Conservation (phyloP, 2,888 invertebrate genomes). For the Zonitis immaculata region DNA sequence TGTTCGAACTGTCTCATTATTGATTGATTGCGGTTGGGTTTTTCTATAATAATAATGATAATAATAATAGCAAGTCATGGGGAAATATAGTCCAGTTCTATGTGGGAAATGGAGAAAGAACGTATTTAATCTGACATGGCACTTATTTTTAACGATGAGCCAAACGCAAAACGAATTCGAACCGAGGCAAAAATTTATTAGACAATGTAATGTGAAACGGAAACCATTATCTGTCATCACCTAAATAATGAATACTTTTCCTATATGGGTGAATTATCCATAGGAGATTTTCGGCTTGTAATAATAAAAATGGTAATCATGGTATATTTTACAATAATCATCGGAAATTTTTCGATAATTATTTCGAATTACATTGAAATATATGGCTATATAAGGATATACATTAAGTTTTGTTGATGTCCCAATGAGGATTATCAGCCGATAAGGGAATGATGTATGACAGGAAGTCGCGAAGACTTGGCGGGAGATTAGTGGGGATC, state of each 20-base stretch:
- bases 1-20: conserved; percentile 7
- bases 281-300: not conserved
- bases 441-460: conserved; percentile 47
- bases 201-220: conserved; percentile 18
- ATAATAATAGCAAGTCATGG: not conserved
- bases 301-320: not conserved
- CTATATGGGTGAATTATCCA: not conserved
- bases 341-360: no score
- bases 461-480: conserved; percentile 49
- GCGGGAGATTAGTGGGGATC: conserved; percentile 47
- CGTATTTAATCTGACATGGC: conserved; percentile 10
- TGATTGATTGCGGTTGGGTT: conserved; percentile 12
- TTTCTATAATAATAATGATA: no score
- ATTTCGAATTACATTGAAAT: conserved; percentile 16
- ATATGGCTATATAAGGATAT: conserved; percentile 25
- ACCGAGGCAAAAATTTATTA: conserved; percentile 15
- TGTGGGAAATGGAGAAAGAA: conserved; percentile 1
- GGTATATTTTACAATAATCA: no score
- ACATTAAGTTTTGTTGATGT: conserved; percentile 33
- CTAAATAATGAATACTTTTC: conserved; percentile 3
- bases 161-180: conserved; percentile 2
- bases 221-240: conserved; percentile 14
- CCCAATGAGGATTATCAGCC: conserved; percentile 39
- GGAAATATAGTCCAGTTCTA: no score
- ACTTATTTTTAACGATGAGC: conserved; percentile 7